Base-by-base conservation (phyloP, 2,797 vertebrate genomes). In the Echeneis naucrates region DNA sequence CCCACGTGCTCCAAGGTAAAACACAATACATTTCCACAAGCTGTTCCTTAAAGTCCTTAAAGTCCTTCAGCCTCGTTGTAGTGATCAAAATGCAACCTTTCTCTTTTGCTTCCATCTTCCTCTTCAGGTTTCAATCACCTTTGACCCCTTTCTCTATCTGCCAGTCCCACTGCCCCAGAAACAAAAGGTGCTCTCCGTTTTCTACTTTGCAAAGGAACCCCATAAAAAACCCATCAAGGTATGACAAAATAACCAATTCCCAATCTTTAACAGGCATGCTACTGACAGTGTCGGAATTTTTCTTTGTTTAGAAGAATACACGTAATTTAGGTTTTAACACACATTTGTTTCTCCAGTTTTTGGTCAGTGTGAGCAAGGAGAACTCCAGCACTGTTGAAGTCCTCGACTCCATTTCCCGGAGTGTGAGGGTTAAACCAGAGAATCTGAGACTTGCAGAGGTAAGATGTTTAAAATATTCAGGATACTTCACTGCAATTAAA, bases 161-260 rank as follows among this genome's bases (percentile, higher is more conserved):
- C 98, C 98, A 0, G 98, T 99, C 16, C 98, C 98, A 4, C 89
- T 99, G 78, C 98, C 98, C 3, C 98, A 99, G 88, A 99, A 99
- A 89, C 98, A 99, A 87, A 99, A 99, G 92, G 96, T 99, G 78
- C 95, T 99, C 60, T 97, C 97, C 0, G 92, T 99, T 74, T 98
- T 96, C 88, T 99, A 95, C 90, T 99, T 98, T 56, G 96, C 97
- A 33, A 98, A 97, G 88, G 98, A 99, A 61, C 98, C 98, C 0
- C 97, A 99, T 92, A 98, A 97, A 90, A 99, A 98, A 80, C 98
- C 98, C 2, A 67, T 99, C 70, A 99, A 99, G 97, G 98, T 99
- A 87, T 94, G 78, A 86, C 23, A 27, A 50, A 32, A 35, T 19
- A 23, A 32, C 5, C n/a, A 8, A 4, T 61, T 55, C 35, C 6